phyloP scores from a whole-genome alignment of 2,797 vertebrate genomes.

The Cyclura pinguis region DNA sequence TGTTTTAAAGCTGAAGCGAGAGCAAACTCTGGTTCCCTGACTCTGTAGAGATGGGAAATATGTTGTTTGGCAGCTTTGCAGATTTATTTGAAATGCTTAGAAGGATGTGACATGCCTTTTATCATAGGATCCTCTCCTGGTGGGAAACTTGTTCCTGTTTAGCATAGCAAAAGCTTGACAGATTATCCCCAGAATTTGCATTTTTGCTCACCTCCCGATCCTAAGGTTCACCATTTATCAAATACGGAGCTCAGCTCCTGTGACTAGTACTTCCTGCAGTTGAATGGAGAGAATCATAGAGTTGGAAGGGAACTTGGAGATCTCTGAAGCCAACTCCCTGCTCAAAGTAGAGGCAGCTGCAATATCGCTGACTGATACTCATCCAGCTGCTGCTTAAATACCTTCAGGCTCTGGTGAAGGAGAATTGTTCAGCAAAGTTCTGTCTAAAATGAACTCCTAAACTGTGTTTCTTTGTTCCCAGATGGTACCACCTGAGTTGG shows the following conservation, averaged over 20 bases:
- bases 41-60: constrained; percentile 51
- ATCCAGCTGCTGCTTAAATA: background rate
- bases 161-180: background rate
- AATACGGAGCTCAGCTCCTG: background rate
- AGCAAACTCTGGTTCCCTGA: constrained; percentile 63
- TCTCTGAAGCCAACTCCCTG: too few relatives aligned
- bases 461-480: too few relatives aligned
- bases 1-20: constrained; percentile 62
- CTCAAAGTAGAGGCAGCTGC: too few relatives aligned
- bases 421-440: too few relatives aligned
- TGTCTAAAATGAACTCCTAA: too few relatives aligned
- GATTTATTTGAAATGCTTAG: constrained; percentile 61
- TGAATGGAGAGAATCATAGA: too few relatives aligned
- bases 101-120: constrained; percentile 50
- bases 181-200: background rate
- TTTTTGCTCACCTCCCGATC: too few relatives aligned
- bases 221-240: background rate
- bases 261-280: too few relatives aligned
- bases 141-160: constrained; percentile 55
- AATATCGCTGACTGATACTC: background rate
- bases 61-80: constrained; percentile 32
- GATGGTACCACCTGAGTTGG: too few relatives aligned
- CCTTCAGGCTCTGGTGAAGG: background rate
- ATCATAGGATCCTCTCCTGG: constrained; percentile 38
- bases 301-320: too few relatives aligned